phyloP scores from a whole-genome alignment of 1,140 invertebrate species.

The Diuraphis noxia region DNA sequence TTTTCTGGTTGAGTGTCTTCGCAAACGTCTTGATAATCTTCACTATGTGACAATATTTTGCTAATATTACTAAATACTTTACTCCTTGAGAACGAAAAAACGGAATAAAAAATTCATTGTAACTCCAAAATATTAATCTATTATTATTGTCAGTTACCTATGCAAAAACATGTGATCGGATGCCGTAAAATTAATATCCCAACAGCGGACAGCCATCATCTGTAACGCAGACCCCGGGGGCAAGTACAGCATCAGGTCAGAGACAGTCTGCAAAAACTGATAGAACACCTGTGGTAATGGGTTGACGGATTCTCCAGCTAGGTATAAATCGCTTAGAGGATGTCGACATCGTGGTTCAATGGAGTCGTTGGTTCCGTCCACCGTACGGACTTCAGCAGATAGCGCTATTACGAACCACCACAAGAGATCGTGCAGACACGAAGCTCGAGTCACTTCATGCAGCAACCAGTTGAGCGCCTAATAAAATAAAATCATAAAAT shows the following conservation, averaged over 20 bases:
- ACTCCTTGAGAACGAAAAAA: slow-evolving; percentile 62
- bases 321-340: slow-evolving; percentile 77
- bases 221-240: slow-evolving; percentile 84
- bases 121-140: background rate
- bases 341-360: slow-evolving; percentile 68
- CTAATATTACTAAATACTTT: slow-evolving; percentile 97
- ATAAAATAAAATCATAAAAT: background rate
- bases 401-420: slow-evolving; percentile 86
- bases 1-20: slow-evolving; percentile 65
- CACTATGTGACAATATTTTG: slow-evolving; percentile 83
- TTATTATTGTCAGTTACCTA: slow-evolving; percentile 61
- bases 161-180: slow-evolving; percentile 93
- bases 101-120: background rate
- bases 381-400: background rate
- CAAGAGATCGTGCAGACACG: slow-evolving; percentile 87
- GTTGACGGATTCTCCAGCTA: slow-evolving; percentile 79
- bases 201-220: slow-evolving; percentile 91
- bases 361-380: slow-evolving; percentile 60
- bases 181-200: slow-evolving; percentile 85
- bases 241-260: slow-evolving; percentile 88
- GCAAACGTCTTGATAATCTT: slow-evolving; percentile 75
- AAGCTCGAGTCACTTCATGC: slow-evolving; percentile 85
- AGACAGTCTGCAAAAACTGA: slow-evolving; percentile 84
- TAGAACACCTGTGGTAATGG: slow-evolving; percentile 84
- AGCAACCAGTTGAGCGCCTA: slow-evolving; percentile 94